Conservation (phyloP, 2,113 vertebrate genomes). For the Menidia beryllina region DNA sequence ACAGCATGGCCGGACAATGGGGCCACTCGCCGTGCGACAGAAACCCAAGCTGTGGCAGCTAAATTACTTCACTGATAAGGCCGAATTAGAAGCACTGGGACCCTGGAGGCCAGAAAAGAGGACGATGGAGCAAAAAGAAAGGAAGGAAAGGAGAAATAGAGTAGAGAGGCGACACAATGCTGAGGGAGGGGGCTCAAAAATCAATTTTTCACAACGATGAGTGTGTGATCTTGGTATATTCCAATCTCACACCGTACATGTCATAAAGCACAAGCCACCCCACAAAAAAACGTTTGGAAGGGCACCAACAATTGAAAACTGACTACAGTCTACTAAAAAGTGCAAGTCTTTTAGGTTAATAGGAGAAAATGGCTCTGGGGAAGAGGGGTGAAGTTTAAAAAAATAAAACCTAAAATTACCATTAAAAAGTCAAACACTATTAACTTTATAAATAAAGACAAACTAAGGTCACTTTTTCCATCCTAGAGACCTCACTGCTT, state of each 20-base stretch:
- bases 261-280: constrained; percentile 36
- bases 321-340: constrained; percentile 6
- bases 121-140: constrained; percentile 59
- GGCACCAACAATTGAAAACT: background rate
- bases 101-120: constrained; percentile 83
- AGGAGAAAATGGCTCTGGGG: background rate
- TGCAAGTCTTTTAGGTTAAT: background rate
- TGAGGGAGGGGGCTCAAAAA: constrained; percentile 52
- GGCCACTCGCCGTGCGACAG: constrained; percentile 90
- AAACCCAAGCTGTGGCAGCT: constrained; percentile 93
- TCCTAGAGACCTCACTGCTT: too few relatives aligned
- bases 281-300: constrained; percentile 17
- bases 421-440: background rate
- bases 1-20: constrained; percentile 93
- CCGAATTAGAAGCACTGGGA: constrained; percentile 88
- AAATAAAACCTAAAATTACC: too few relatives aligned
- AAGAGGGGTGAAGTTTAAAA: background rate
- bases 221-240: constrained; percentile 45
- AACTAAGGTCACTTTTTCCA: too few relatives aligned
- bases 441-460: background rate
- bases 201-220: constrained; percentile 60
- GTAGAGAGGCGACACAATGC: constrained; percentile 33
- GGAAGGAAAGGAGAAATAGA: constrained; percentile 56
- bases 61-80: constrained; percentile 94
- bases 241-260: constrained; percentile 34